Conservation (phyloP, 2,113 vertebrate species). For the Dasyurus viverrinus region DNA sequence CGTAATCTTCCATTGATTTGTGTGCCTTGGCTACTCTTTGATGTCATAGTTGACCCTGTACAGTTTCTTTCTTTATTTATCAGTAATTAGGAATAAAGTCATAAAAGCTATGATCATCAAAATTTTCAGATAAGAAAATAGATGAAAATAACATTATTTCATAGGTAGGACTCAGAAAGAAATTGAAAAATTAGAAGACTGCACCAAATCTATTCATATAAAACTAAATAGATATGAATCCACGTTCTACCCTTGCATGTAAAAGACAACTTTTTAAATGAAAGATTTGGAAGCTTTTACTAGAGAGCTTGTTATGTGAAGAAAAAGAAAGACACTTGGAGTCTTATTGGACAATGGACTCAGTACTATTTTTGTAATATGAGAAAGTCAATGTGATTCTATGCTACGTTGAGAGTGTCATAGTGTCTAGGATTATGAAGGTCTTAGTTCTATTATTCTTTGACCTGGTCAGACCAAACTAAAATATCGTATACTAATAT, state of each 20-base stretch:
- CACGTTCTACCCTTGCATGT: not conserved
- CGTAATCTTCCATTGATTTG: not conserved
- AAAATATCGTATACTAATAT: not conserved
- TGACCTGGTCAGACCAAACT: not conserved
- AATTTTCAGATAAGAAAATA: not conserved
- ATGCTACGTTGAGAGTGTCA: not conserved
- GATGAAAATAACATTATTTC: not conserved
- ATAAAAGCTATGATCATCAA: not conserved
- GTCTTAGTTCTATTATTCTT: not conserved
- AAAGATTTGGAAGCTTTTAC: not conserved
- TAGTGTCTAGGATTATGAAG: not conserved
- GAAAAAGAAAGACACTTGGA: not conserved
- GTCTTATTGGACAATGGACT: not conserved
- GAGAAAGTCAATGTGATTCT: not conserved
- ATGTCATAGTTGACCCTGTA: not conserved
- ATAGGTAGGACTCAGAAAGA: not conserved
- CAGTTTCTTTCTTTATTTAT: not conserved
- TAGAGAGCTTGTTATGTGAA: not conserved
- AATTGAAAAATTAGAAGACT: not conserved
- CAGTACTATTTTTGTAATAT: not conserved
- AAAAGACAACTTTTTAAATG: not conserved
- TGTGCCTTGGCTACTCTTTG: not conserved
- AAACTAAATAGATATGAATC: not conserved
- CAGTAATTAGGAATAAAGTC: not conserved
- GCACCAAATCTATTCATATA: not conserved